Conservation (phyloP, 2,888 invertebrate genomes). For the Heliconius aoede region DNA sequence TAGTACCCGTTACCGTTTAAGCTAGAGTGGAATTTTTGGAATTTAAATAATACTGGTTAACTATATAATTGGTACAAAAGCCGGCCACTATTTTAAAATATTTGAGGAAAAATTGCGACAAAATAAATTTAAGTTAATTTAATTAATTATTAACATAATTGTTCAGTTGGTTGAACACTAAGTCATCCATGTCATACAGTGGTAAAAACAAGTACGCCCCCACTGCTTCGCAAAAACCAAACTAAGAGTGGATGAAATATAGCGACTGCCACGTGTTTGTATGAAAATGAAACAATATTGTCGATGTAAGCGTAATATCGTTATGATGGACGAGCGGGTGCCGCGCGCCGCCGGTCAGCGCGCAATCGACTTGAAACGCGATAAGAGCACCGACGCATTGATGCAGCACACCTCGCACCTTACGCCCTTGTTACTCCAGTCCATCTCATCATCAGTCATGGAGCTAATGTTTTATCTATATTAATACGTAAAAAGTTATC, state of each 20-base stretch:
- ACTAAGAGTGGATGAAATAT: conserved; percentile 51
- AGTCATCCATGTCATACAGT: conserved; percentile 36
- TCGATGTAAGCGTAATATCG: conserved; percentile 80
- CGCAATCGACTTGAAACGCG: conserved; percentile 77
- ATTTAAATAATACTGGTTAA: no score
- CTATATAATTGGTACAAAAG: no score
- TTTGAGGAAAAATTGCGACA: background rate
- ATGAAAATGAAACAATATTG: conserved; percentile 80
- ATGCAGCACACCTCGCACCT: conserved; percentile 48
- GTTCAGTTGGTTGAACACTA: conserved; percentile 36
- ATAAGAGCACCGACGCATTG: conserved; percentile 59
- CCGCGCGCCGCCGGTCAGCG: conserved; percentile 67
- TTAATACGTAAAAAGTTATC: background rate
- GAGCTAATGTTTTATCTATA: conserved; percentile 5
- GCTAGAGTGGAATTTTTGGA: no score
- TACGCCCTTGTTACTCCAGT: conserved; percentile 38
- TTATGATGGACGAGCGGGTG: conserved; percentile 78
- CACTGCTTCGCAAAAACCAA: conserved; percentile 26
- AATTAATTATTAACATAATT: background rate
- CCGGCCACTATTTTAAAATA: background rate
- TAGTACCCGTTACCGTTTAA: no score
- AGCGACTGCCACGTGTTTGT: conserved; percentile 46
- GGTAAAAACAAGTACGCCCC: conserved; percentile 29
- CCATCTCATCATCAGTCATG: conserved; percentile 47
- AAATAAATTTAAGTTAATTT: background rate